Conservation (phyloP, 2,797 vertebrate species). For the Carapus acus region DNA sequence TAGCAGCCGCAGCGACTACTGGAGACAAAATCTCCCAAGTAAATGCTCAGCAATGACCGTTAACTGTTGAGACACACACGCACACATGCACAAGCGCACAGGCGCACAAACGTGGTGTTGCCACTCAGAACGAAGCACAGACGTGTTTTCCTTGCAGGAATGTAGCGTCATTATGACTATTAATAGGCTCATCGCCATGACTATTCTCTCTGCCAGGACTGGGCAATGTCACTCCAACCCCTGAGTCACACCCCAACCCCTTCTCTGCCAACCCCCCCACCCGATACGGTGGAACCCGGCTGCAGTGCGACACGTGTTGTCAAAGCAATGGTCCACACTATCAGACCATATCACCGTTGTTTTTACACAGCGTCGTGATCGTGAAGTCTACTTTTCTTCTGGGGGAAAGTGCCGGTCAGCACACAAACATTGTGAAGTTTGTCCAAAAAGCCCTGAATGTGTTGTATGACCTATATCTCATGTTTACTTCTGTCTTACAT, state of each 20-base stretch:
- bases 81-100: no score
- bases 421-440: no score
- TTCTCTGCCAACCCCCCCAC: no score
- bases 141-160: constrained; percentile 7
- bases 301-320: not conserved
- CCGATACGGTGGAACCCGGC: not conserved
- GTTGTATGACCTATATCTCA: not conserved
- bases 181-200: constrained; percentile 8
- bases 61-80: constrained; percentile 27
- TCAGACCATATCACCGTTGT: no score
- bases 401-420: no score
- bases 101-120: no score
- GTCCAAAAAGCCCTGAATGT: no score
- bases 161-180: constrained; percentile 10
- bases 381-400: no score
- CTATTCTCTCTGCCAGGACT: constrained; percentile 8
- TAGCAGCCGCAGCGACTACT: constrained; percentile 14
- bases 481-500: not conserved
- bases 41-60: constrained; percentile 24
- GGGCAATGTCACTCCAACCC: constrained; percentile 14
- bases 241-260: no score
- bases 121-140: constrained; percentile 15
- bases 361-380: no score
- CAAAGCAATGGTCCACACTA: no score
- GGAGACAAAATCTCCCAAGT: constrained; percentile 35